Evolutionary conservation across 2,888 invertebrate species (phyloP).

Genomic region (Zootermopsis nevadensis): DNA sequence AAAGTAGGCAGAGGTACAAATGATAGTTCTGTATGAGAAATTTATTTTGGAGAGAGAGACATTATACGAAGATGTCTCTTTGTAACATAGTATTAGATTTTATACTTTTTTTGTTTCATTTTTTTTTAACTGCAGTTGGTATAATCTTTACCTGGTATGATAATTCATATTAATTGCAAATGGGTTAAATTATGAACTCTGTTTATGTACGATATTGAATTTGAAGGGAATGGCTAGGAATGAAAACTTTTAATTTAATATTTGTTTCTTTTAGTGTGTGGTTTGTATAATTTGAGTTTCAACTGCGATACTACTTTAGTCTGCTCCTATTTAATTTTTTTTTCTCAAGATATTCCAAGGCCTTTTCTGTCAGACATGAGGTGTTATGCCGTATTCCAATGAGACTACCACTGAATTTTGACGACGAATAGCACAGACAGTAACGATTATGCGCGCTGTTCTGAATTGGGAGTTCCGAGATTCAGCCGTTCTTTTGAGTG

Average conservation of each 20-base stretch:
- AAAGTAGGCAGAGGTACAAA: slow-evolving; percentile 31
- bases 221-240: background rate
- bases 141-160: background rate
- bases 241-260: background rate
- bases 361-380: too few relatives aligned
- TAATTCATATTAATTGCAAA: background rate
- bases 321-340: too few relatives aligned
- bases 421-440: too few relatives aligned
- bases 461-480: too few relatives aligned
- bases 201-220: background rate
- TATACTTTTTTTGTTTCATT: background rate
- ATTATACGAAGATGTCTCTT: background rate
- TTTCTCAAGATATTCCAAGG: too few relatives aligned
- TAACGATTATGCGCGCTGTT: too few relatives aligned
- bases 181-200: background rate
- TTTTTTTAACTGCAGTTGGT: background rate
- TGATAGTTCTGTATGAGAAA: slow-evolving; percentile 31
- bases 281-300: background rate
- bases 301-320: background rate
- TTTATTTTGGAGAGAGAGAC: background rate
- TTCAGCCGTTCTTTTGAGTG: too few relatives aligned
- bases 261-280: background rate
- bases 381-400: too few relatives aligned
- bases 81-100: slow-evolving; percentile 15
- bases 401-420: too few relatives aligned